Conservation (phyloP, 2,797 vertebrate genomes). For the Sparidentex hasta region DNA sequence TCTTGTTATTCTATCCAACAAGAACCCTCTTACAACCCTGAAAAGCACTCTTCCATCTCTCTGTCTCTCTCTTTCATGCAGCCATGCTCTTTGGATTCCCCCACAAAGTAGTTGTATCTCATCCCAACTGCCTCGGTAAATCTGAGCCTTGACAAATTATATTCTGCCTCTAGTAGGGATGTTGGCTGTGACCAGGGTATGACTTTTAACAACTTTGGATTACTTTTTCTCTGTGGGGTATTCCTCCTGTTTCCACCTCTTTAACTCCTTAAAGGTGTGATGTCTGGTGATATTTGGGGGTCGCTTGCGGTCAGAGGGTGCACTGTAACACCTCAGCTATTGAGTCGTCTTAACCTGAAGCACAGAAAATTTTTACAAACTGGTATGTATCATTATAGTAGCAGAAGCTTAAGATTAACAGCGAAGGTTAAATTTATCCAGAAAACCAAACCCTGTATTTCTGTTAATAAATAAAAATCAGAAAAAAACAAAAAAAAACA, state of each 20-base stretch:
- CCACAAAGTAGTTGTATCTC: conserved; percentile 46
- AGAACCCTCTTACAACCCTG: conserved; percentile 28
- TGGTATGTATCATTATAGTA: conserved; percentile 62
- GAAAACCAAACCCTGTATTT: conserved; percentile 56
- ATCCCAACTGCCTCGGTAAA: conserved; percentile 40
- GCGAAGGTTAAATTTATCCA: conserved; percentile 52
- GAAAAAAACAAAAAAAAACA: conserved; percentile 35
- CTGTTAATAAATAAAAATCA: conserved; percentile 57
- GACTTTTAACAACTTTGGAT: conserved; percentile 4
- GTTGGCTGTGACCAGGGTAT: conserved; percentile 11
- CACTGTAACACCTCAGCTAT: conserved; percentile 14
- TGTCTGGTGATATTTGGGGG: conserved; percentile 24
- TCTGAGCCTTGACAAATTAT: conserved; percentile 20
- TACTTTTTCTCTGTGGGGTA: conserved; percentile 9
- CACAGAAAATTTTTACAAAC: conserved; percentile 67
- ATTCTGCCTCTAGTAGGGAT: conserved; percentile 6
- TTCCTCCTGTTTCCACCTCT: background rate
- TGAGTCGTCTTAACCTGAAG: conserved; percentile 36
- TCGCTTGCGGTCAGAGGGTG: conserved; percentile 20
- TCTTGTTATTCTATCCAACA: conserved; percentile 52
- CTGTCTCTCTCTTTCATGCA: conserved; percentile 21
- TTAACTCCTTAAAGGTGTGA: conserved; percentile 6
- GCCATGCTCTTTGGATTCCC: conserved; percentile 38
- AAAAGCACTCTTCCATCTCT: conserved; percentile 60
- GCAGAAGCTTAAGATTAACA: conserved; percentile 67